Base-by-base conservation (phyloP, 2,797 vertebrate genomes). In the Fistularia tabacaria region DNA sequence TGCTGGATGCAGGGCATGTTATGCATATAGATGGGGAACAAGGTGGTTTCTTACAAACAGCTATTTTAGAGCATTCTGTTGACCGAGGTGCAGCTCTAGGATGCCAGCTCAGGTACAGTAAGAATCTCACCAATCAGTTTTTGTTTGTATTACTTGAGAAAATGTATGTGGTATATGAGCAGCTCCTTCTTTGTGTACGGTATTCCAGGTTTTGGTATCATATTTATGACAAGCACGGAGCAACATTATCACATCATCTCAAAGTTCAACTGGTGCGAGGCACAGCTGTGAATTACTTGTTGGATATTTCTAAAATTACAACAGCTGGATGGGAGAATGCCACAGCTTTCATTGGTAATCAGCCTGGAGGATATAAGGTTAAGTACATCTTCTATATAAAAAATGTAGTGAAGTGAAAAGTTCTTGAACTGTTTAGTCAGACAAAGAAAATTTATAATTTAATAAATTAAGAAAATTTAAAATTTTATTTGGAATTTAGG, bases 141-240 rank as follows among this genome's bases (percentile, higher is more conserved):
- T 44, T 1, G n/a, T n/a, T n/a, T n/a, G n/a, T n/a, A n/a, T n/a
- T n/a, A n/a, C n/a, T 9, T 5, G 8, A 6, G 1, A 36, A 9
- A 25, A 25, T 25, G 25, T 25, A 5, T 25, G 25, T 3, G 25
- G 25, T 25, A 25, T 25, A 43, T 11, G 37, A 25, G 40, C 11
- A 47, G 5, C 10, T 3, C 9, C 14, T 50, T 44, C 52, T 64
- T 57, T 59, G 0, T 49, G 14, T 49, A 42, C 15, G 36, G 55
- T 38, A 1, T 84, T 85, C 61, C 71, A 92, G 91, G 14, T 92
- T 91, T 74, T 92, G 89, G 89, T 92, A 89, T 71, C 59, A 90
- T 60, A 76, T 90, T 57, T 25, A 75, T 60, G 11, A 66, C 14
- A 2, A 14, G 0, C 0, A 0, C 0, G 36, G 42, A 10, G 0